Evolutionary conservation across 2,888 invertebrate genomes (phyloP).

Genomic region (Sinhomidia bicolor): DNA sequence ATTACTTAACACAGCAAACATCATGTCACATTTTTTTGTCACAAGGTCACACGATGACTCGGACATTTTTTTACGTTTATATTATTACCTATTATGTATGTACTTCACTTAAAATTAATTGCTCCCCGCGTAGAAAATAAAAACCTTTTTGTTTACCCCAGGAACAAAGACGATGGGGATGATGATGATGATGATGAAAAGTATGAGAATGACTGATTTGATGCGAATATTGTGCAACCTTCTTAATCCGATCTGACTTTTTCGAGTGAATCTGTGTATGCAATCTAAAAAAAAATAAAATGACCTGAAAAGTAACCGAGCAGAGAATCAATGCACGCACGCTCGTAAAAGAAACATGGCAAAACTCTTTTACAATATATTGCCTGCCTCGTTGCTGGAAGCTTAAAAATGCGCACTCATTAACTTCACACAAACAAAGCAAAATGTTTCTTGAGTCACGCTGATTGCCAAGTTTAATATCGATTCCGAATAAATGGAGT

Average conservation of each 20-base stretch:
- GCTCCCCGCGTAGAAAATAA: neutral
- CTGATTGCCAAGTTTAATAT: neutral
- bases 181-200: conserved; percentile 62
- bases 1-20: too few species aligned
- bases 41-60: too few species aligned
- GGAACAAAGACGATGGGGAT: conserved; percentile 76
- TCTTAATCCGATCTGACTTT: conserved; percentile 50
- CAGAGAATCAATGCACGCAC: neutral
- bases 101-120: neutral
- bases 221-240: conserved; percentile 60
- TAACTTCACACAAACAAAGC: neutral
- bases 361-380: neutral
- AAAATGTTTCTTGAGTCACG: neutral
- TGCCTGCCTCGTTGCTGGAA: neutral
- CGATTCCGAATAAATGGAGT: conserved; percentile 5
- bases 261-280: conserved; percentile 37
- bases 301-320: conserved; percentile 56
- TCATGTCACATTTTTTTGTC: too few species aligned
- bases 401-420: neutral
- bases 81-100: too few species aligned
- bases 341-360: conserved; percentile 10
- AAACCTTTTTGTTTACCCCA: conserved; percentile 68
- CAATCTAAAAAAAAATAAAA: too few species aligned
- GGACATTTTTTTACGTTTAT: too few species aligned
- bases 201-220: conserved; percentile 67